Base-by-base conservation (phyloP, 2,113 vertebrate species). In the Chaetodon auriga region DNA sequence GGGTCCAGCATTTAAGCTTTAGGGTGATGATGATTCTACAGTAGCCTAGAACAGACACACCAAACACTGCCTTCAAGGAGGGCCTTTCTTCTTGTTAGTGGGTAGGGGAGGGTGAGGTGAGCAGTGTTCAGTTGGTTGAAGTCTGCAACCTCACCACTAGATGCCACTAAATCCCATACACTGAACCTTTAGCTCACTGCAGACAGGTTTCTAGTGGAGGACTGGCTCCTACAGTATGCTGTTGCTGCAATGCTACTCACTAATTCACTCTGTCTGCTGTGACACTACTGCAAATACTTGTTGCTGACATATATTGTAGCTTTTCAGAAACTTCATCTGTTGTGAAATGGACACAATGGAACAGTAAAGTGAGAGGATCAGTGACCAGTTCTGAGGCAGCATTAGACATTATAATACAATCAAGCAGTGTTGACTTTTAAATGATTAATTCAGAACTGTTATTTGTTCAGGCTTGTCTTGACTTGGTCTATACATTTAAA, bases 281-380 rank as follows among this genome's bases (percentile, higher is more conserved):
- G 13, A 57, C 53, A 58, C 25, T 36, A 11, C 48, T 21, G 63
- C 36, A 82, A 64, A 64, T 46, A 55, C 54, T 9, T 15, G 14
- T 16, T 64, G 43, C 71, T 48, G 35, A 11, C 23, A 21, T 25
- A 49, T 25, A 12, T 3, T 30, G 21, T 35, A 49, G 25, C 11
- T 18, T 54, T 68, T 71, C 18, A n/a, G 68, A 25, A 72, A 80
- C 60, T 5, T 70, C 5, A 38, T 38, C 15, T 54, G 6, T 54
- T 69, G 38, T 21, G 14, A 65, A 76, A 36, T 46, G 7, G 46
- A 48, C 35, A 53, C n/a, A 21, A 13, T 13, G 21, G 25, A 45
- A 14, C 6, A n/a, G 70, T 73, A 54, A 77, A 70, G 30, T 45
- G 61, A n/a, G 35, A 83, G 35, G 21, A 25, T 25, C 49, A 3